Percentiles rank a stretch among this genome's conserved stretches.
Conservation (phyloP, 2,888 invertebrate genomes). For the Anticlea derivata region DNA sequence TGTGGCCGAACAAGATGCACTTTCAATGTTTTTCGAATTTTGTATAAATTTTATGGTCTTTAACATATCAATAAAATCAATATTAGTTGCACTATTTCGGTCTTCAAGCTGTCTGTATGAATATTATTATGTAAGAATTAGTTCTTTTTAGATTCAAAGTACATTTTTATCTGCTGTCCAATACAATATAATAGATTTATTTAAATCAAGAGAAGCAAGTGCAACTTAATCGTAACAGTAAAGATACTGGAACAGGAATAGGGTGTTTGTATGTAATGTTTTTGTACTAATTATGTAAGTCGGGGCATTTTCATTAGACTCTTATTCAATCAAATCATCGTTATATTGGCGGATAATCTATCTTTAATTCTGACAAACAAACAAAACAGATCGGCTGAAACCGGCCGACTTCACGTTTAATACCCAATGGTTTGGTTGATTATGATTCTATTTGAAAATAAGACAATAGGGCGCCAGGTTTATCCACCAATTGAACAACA, state of each 20-base stretch:
- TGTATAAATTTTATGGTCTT: conserved; percentile 26
- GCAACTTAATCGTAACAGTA: conserved; percentile 31
- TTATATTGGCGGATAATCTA: background rate
- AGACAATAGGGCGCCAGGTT: background rate
- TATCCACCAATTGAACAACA: conserved; percentile 1
- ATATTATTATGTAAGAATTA: conserved; percentile 10
- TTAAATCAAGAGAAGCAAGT: conserved; percentile 27
- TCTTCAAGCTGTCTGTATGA: conserved; percentile 18
- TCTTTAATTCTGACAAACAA: no score
- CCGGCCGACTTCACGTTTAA: no score
- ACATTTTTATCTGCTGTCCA: conserved; percentile 32
- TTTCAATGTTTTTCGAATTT: conserved; percentile 23
- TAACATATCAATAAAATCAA: conserved; percentile 36
- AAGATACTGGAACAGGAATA: conserved; percentile 28
- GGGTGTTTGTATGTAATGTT: conserved; percentile 21
- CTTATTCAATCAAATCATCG: conserved; percentile 1
- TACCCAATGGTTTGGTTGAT: conserved; percentile 3
- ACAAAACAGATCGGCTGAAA: no score
- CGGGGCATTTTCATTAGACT: conserved; percentile 8
- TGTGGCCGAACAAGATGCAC: conserved; percentile 48
- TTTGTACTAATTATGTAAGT: conserved; percentile 14
- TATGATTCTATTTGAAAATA: conserved; percentile 11
- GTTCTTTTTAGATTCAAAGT: conserved; percentile 21
- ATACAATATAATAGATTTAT: conserved; percentile 33
- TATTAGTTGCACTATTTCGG: conserved; percentile 33